Percentiles rank a stretch among this genome's conserved stretches.
Evolutionary conservation across 2,113 vertebrate species (phyloP).

Genomic region (Cryptomyrus ogoouensis): DNA sequence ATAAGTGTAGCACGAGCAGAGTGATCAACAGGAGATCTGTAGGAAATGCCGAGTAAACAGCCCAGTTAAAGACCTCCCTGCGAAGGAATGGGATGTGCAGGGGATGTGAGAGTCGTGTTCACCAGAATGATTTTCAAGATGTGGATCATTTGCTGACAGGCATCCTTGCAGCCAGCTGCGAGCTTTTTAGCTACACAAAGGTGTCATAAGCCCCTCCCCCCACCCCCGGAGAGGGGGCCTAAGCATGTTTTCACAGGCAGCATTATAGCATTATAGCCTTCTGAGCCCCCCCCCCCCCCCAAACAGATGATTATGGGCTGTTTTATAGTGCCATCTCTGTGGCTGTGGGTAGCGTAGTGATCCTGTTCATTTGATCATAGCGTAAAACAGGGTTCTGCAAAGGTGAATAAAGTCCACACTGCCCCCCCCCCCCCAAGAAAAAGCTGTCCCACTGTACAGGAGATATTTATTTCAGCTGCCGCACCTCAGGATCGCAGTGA

Average conservation of each 20-base stretch:
- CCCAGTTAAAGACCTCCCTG: not conserved
- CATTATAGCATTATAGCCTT: not conserved
- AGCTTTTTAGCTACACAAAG: not conserved
- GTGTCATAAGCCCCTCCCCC: not conserved
- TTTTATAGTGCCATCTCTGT: not conserved
- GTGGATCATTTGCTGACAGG: not conserved
- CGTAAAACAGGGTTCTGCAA: too few species aligned
- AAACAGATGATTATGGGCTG: not conserved
- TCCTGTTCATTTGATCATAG: not conserved
- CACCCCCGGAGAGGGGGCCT: not conserved
- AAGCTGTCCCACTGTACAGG: not conserved
- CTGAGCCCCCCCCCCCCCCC: not conserved
- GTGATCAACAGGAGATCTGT: not conserved
- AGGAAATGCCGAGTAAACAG: not conserved
- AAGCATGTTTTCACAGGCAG: not conserved
- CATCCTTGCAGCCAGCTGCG: not conserved
- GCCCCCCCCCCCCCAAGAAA: not conserved
- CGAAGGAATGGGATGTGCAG: not conserved
- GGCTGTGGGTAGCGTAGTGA: not conserved
- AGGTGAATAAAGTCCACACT: not conserved
- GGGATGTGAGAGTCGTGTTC: not conserved
- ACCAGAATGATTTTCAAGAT: not conserved
- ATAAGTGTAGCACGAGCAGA: not conserved
- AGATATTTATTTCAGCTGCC: not conserved
- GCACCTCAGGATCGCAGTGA: not conserved